Evolutionary conservation across 2,797 vertebrate species (phyloP).

Genomic region (Avahi laniger): DNA sequence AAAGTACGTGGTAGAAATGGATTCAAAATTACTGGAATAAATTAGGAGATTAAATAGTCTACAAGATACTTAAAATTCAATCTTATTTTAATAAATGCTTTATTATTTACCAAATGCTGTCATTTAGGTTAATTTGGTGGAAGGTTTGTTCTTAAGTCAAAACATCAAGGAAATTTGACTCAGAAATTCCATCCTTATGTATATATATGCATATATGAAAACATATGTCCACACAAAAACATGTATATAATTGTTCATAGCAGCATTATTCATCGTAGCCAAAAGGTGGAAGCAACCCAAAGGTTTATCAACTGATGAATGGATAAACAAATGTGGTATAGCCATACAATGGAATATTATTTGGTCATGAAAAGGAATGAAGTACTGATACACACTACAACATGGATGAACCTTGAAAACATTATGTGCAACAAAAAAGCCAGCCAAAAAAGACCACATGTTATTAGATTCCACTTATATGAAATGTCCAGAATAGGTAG

Average conservation of each 20-base stretch:
- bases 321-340: neutral
- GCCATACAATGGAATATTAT: neutral
- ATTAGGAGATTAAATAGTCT: constrained; percentile 12
- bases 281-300: neutral
- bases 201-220: neutral
- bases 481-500: neutral
- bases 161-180: neutral
- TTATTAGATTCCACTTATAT: neutral
- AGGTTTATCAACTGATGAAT: neutral
- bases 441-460: neutral
- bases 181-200: neutral
- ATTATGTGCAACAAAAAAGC: neutral
- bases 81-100: neutral
- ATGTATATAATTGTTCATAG: neutral
- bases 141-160: constrained; percentile 24
- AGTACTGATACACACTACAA: neutral
- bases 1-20: neutral
- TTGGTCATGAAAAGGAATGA: neutral
- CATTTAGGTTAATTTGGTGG: constrained; percentile 17
- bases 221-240: neutral
- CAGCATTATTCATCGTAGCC: neutral
- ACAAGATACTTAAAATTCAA: neutral
- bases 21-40: neutral
- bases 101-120: neutral
- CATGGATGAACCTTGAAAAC: neutral